Evolutionary conservation across 1,140 invertebrate species (phyloP), one percentile per base, ranked within the genome.

Genomic region (Anadara kagoshimensis): DNA sequence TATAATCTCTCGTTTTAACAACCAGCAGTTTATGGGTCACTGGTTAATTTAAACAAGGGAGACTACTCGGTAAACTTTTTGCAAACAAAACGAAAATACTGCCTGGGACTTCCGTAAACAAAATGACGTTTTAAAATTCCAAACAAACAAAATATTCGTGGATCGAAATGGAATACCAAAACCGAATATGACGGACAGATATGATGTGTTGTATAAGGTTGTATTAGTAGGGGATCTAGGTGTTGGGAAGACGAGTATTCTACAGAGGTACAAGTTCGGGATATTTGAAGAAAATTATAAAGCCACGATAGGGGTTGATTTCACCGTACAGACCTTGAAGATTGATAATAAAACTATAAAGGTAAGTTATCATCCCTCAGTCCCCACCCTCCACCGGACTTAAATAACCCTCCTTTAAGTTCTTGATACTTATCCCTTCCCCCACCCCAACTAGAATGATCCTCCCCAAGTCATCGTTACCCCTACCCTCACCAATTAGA

Each of bases 141-240:
- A 36, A 36, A 36, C 29, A 36, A 36, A 7, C 2, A 3, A 3
- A 36, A 7, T 36, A 36, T 36, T 36, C 29, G 2, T 36, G 2
- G 7, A 3, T 36, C 29, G 7, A 7, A 3, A 36, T 36, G 29
- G 29, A 7, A 36, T n/a, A 65, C 3, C 20, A 11, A 22, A 53
- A 41, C 5, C 64, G 10, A 56, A n/a, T 45, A 64, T 64, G 69
- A 61, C 7, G 11, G 61, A 71, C 14, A 59, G 26, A 18, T 73
- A 64, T 63, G 73, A 75, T 47, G 69, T 56, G 51, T 24, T 69
- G 4, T 69, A 61, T 18, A 75, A 75, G 59, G 65, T 75, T 14
- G 54, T 75, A 18, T 53, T 75, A 41, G 63, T 69, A 16, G 73
- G 73, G 2, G 67, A 75, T 53, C 26, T 24, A 36, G 63, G 61